phyloP scores from a whole-genome alignment of 2,797 vertebrate genomes.

The Micropoecilia bifurca region DNA sequence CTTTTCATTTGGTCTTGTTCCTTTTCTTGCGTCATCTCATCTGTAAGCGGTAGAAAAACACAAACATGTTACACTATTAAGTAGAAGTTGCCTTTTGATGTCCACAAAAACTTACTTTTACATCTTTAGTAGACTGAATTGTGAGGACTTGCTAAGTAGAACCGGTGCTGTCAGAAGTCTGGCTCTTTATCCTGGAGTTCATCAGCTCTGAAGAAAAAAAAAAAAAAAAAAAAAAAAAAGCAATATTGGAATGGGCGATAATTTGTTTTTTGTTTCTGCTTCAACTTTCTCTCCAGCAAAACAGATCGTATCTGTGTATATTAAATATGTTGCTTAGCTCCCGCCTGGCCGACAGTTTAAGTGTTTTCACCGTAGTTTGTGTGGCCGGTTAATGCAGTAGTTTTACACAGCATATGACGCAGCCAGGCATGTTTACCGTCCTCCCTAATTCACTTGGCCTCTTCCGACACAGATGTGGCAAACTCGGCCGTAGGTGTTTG shows the following conservation, averaged over 20 bases:
- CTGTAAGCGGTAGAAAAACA: not conserved
- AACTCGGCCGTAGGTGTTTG: not conserved
- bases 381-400: conserved; percentile 4
- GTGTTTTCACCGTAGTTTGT: not conserved
- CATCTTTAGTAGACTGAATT: not conserved
- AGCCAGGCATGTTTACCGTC: not conserved
- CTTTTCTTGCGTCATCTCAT: not conserved
- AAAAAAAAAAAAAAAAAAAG: not conserved
- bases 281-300: conserved; percentile 13
- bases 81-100: not conserved
- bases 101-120: not conserved
- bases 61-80: not conserved
- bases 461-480: conserved; percentile 32
- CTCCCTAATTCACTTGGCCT: conserved; percentile 39
- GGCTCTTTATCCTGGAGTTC: conserved; percentile 11
- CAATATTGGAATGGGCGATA: conserved; percentile 34
- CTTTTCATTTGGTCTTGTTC: not conserved
- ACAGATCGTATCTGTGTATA: not conserved
- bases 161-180: not conserved
- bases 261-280: conserved; percentile 31
- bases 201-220: conserved; percentile 19
- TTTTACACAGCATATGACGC: not conserved
- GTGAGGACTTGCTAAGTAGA: not conserved
- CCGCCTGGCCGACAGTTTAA: too few species aligned
- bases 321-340: conserved; percentile 1